Conservation (phyloP, 2,113 vertebrate species). For the Gambusia affinis region DNA sequence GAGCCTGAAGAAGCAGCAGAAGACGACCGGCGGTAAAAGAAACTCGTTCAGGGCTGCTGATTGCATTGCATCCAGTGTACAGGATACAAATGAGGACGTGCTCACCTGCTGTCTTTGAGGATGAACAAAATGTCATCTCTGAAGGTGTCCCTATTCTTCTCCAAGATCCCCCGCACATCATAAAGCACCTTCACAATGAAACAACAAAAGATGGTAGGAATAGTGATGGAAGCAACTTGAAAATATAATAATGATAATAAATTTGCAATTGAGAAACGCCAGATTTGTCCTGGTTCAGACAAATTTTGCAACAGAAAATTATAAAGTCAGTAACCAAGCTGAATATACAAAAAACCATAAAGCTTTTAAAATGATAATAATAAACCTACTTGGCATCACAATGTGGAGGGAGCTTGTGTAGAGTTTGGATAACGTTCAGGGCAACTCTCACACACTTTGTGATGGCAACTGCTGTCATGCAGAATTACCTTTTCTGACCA, state of each 20-base stretch:
- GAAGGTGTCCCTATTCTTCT: slow-evolving; percentile 94
- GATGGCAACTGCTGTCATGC: neutral
- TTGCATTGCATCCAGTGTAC: neutral
- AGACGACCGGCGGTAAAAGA: neutral
- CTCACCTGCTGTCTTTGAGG: slow-evolving; percentile 91
- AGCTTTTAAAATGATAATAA: neutral
- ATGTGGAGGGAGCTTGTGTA: neutral
- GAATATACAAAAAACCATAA: neutral
- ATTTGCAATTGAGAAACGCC: neutral
- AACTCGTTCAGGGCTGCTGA: neutral
- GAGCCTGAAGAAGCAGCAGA: slow-evolving; percentile 72
- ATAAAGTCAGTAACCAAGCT: too few species aligned
- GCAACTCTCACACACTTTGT: neutral
- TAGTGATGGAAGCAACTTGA: neutral
- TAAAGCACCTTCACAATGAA: slow-evolving; percentile 83
- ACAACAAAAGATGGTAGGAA: neutral
- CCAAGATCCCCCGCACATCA: slow-evolving; percentile 87
- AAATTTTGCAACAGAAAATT: too few species aligned
- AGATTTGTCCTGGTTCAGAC: neutral
- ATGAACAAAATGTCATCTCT: slow-evolving; percentile 92
- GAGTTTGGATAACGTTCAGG: neutral
- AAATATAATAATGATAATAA: neutral
- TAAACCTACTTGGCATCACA: neutral
- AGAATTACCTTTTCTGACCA: neutral
- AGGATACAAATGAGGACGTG: neutral